A percentile compares a stretch with the other conserved stretches of the same genome.
Conservation (phyloP, 1,140 invertebrate genomes). For the Eriosoma lanigerum region DNA sequence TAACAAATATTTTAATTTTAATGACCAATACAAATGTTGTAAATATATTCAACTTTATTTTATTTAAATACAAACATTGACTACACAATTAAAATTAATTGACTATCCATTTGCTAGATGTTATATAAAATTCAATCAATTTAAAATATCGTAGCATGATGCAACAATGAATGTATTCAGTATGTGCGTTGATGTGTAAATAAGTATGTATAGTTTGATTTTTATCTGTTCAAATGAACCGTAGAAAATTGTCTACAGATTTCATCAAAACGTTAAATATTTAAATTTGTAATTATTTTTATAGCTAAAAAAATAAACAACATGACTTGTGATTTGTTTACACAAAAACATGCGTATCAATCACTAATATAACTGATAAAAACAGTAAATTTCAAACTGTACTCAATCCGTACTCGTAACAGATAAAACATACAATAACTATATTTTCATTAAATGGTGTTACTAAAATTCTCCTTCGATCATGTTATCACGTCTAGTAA, state of each 20-base stretch:
- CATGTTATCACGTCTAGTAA: too few relatives aligned
- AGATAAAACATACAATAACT: too few relatives aligned
- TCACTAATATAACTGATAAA: too few relatives aligned
- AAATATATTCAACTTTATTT: not conserved
- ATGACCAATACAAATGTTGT: not conserved
- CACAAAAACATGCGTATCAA: not conserved
- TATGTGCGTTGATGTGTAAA: not conserved
- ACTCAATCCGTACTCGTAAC: too few relatives aligned
- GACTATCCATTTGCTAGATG: not conserved
- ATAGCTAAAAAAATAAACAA: not conserved
- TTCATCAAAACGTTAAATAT: conserved; percentile 3
- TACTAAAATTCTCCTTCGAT: too few relatives aligned
- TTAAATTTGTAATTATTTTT: not conserved
- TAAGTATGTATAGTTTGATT: not conserved
- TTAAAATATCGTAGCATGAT: not conserved
- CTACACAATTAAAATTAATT: not conserved
- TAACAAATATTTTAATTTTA: not conserved
- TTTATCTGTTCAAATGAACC: conserved; percentile 31
- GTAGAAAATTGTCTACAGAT: not conserved
- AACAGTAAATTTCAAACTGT: too few relatives aligned
- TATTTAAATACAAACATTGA: not conserved
- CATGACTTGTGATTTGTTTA: not conserved
- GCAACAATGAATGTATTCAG: not conserved
- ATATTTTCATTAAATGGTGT: too few relatives aligned
- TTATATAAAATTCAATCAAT: conserved; percentile 28